These are phyloP conservation scores for Bathybates hornii DNA, from an alignment of 2,113 vertebrate species.

Conservation along the genomic window DNA sequence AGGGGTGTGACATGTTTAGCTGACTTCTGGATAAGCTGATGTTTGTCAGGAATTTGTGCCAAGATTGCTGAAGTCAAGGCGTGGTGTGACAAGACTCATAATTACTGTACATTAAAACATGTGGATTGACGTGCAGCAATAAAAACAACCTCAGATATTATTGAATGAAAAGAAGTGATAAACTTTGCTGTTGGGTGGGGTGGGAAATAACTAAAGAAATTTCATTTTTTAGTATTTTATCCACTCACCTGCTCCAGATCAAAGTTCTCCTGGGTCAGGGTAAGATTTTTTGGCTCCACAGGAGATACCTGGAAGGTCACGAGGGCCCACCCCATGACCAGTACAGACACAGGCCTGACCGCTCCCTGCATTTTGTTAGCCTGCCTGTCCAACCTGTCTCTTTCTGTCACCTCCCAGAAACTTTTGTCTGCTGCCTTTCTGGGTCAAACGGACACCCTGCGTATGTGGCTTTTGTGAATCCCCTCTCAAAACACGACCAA, in stretches of 20 bases:
- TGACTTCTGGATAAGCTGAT: background rate
- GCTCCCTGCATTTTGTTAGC: constrained; percentile 22
- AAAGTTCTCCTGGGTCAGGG: constrained; percentile 81
- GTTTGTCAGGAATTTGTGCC: background rate
- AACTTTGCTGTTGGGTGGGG: background rate
- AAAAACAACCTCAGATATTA: background rate
- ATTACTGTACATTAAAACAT: background rate
- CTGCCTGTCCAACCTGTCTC: background rate
- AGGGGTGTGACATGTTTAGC: background rate
- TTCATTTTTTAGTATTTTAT: background rate
- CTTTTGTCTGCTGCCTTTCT: background rate
- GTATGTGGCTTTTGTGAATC: background rate
- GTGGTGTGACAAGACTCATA: background rate
- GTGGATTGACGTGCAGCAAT: background rate
- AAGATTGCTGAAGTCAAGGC: background rate
- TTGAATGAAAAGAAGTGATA: background rate
- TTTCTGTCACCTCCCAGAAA: background rate
- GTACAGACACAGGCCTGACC: background rate
- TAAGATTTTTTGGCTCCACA: background rate
- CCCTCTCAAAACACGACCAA: background rate
- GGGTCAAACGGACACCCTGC: background rate
- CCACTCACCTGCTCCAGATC: constrained; percentile 73
- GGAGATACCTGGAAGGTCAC: background rate
- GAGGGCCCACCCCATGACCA: constrained; percentile 1
- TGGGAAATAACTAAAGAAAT: background rate